These are phyloP conservation scores for Hippocampus kuda DNA, from an alignment of 2,797 vertebrate species.

Conservation along the genomic window DNA sequence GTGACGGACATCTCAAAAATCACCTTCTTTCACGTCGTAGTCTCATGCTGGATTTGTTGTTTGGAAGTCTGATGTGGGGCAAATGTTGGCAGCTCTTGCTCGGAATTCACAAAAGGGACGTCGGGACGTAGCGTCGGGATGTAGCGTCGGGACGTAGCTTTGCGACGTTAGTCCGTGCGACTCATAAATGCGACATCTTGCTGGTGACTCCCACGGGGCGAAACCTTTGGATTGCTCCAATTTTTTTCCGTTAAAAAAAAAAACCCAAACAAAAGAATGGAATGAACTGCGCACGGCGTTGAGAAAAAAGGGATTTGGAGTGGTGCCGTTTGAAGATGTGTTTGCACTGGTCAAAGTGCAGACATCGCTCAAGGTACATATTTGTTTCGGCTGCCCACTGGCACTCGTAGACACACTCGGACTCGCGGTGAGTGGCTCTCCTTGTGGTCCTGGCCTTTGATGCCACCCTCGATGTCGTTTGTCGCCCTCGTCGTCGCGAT, in stretches of 20 bases:
- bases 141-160: too few species aligned
- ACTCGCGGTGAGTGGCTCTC: neutral
- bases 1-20: too few species aligned
- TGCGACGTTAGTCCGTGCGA: too few species aligned
- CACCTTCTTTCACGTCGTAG: too few species aligned
- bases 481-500: neutral
- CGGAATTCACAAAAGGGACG: too few species aligned
- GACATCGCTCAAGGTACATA: neutral
- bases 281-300: neutral
- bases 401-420: neutral
- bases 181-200: too few species aligned
- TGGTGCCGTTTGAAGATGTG: neutral
- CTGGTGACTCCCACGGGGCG: too few species aligned
- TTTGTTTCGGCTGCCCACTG: neutral
- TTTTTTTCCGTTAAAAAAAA: neutral
- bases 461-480: neutral
- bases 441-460: neutral
- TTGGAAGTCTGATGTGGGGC: too few species aligned
- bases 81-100: too few species aligned
- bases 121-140: too few species aligned
- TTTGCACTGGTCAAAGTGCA: constrained; percentile 4
- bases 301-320: neutral
- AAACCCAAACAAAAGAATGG: too few species aligned
- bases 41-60: too few species aligned
- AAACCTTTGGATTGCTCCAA: neutral